phyloP scores from a whole-genome alignment of 2,797 vertebrate genomes.

The Sebastes wilsoni region DNA sequence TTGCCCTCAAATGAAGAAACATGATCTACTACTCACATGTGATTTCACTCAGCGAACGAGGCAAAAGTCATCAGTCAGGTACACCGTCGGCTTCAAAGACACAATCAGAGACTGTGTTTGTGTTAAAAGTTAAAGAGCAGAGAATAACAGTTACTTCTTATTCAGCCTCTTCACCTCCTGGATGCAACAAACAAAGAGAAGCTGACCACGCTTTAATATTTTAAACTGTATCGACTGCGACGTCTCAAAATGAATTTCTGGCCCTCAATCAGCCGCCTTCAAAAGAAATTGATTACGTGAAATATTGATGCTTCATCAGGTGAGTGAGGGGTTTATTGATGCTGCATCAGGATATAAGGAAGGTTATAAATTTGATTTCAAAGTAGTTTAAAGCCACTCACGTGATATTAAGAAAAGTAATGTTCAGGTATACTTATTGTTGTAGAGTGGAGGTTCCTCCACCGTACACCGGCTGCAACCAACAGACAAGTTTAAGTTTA shows the following conservation, averaged over 20 bases:
- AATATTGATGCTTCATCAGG: conserved; percentile 88
- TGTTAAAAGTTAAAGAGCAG: background rate
- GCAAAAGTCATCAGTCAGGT: background rate
- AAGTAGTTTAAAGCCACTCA: background rate
- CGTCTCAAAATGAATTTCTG: conserved; percentile 42
- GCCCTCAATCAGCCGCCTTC: conserved; percentile 48
- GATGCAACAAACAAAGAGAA: conserved; percentile 40
- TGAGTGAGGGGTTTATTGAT: conserved; percentile 67
- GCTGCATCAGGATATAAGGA: background rate
- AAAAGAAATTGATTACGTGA: conserved; percentile 76
- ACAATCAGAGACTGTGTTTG: background rate
- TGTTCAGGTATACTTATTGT: background rate
- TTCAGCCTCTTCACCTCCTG: background rate
- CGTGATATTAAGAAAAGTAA: background rate
- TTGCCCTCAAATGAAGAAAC: conserved; percentile 54
- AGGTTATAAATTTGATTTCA: background rate
- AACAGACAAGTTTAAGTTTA: no score
- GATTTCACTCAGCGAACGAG: conserved; percentile 19
- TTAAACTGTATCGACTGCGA: conserved; percentile 50
- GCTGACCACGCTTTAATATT: conserved; percentile 46
- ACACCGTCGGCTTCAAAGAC: background rate
- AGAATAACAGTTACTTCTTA: background rate
- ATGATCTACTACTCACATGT: conserved; percentile 41
- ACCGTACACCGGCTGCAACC: no score
- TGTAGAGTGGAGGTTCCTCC: background rate